These are phyloP conservation scores for Odobenus rosmarus DNA, from an alignment of 2,113 vertebrate genomes.

Conservation along the genomic window DNA sequence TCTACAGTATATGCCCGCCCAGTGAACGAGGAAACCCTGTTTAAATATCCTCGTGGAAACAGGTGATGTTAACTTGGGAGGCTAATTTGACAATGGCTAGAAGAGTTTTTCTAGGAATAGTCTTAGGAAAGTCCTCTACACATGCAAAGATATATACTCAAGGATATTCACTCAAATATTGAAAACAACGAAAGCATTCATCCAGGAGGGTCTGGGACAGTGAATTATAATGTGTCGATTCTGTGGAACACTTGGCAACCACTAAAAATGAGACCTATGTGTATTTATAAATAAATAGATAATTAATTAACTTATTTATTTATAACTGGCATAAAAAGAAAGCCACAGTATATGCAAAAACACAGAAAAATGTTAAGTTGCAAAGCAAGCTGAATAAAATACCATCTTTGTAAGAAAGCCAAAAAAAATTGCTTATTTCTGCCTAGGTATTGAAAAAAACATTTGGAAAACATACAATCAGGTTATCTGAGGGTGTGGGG, in stretches of 20 bases:
- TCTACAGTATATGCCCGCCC: not conserved
- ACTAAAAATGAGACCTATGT: not conserved
- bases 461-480: not conserved
- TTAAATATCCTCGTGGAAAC: not conserved
- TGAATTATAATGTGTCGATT: not conserved
- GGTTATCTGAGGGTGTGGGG: not conserved
- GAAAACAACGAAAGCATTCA: not conserved
- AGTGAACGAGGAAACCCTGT: too few species aligned
- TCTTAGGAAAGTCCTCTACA: not conserved
- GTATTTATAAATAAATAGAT: not conserved
- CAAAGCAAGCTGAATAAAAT: not conserved
- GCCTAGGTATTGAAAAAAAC: not conserved
- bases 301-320: not conserved
- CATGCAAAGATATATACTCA: not conserved
- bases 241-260: rapidly evolving
- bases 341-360: not conserved
- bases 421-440: not conserved
- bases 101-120: not conserved
- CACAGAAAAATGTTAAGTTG: not conserved
- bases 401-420: not conserved
- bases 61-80: not conserved
- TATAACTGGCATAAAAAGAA: not conserved
- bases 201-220: not conserved
- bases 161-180: not conserved
- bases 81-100: not conserved